A percentile compares a stretch with the other conserved stretches of the same genome.
Conservation (phyloP, 2,888 invertebrate genomes). For the Atherix ibis region DNA sequence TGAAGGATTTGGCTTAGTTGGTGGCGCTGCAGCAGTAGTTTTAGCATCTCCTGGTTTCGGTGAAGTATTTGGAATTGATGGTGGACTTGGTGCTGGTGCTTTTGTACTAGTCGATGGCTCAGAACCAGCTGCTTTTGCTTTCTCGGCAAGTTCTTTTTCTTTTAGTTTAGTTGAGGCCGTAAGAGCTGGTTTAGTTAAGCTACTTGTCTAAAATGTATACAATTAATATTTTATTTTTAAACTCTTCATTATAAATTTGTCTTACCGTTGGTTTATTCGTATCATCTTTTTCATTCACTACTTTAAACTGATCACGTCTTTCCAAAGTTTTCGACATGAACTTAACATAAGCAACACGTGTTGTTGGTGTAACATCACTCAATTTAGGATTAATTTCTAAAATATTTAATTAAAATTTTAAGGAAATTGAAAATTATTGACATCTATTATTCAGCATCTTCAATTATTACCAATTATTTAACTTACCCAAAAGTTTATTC, state of each 20-base stretch:
- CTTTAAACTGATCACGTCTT: constrained; percentile 16
- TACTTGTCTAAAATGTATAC: no score
- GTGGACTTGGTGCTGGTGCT: constrained; percentile 4
- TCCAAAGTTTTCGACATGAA: constrained; percentile 65
- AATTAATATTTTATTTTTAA: no score
- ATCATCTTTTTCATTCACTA: not conserved
- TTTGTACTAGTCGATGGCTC: constrained; percentile 14
- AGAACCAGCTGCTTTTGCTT: constrained; percentile 21
- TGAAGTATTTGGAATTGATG: constrained; percentile 13
- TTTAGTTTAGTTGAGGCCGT: no score
- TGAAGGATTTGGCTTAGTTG: constrained; percentile 13
- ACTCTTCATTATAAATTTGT: no score
- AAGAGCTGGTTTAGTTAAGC: no score
- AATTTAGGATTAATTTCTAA: constrained; percentile 70
- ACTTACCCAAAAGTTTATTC: constrained; percentile 49
- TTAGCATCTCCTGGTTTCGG: constrained; percentile 20
- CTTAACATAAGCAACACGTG: constrained; percentile 73
- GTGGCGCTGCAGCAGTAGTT: constrained; percentile 18
- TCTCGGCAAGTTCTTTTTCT: no score
- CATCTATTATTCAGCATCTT: not conserved
- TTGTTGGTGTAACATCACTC: constrained; percentile 55
- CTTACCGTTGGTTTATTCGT: no score
- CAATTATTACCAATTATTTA: not conserved
- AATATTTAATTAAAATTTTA: not conserved
- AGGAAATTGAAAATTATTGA: no score